Percentiles rank a stretch among this genome's conserved stretches.
Conservation (phyloP, 2,888 invertebrate species). For the Formica aserva region DNA sequence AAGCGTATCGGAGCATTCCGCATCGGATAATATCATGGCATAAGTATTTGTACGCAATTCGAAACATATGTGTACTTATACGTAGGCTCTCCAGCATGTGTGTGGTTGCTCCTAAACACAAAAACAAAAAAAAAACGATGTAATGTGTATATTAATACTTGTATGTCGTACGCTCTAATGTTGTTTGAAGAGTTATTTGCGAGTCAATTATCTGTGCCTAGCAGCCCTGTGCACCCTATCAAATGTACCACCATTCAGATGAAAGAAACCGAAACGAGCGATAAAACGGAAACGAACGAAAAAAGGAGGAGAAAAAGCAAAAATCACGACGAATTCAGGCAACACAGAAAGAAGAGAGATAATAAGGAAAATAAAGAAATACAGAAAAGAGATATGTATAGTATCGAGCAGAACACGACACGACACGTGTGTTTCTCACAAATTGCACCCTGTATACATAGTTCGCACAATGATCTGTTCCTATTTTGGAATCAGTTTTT, state of each 20-base stretch:
- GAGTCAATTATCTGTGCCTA: slow-evolving; percentile 89
- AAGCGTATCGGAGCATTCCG: not conserved
- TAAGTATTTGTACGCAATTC: slow-evolving; percentile 28
- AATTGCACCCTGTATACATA: slow-evolving; percentile 83
- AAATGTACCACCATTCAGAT: slow-evolving; percentile 85
- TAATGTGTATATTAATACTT: slow-evolving; percentile 84
- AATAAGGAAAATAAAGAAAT: slow-evolving; percentile 46
- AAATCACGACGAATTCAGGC: slow-evolving; percentile 57
- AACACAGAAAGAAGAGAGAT: slow-evolving; percentile 53
- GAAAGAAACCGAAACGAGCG: slow-evolving; percentile 70
- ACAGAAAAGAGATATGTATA: slow-evolving; percentile 56
- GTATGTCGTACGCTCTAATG: slow-evolving; percentile 86
- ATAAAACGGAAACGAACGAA: slow-evolving; percentile 68
- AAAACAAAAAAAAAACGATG: slow-evolving; percentile 74
- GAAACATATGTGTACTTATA: slow-evolving; percentile 45
- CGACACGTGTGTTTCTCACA: slow-evolving; percentile 77
- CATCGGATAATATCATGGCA: slow-evolving; percentile 25
- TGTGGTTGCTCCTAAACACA: slow-evolving; percentile 71
- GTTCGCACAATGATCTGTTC: slow-evolving; percentile 84
- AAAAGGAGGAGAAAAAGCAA: slow-evolving; percentile 69
- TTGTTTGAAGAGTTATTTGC: slow-evolving; percentile 87
- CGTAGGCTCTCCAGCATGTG: slow-evolving; percentile 60
- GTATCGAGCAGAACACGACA: slow-evolving; percentile 63
- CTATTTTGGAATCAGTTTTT: slow-evolving; percentile 83
- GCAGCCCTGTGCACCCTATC: slow-evolving; percentile 86